A percentile compares a stretch with the other conserved stretches of the same genome.
These are phyloP conservation scores for Lasioglossum calceatum DNA, from an alignment of 2,888 invertebrate species.

Conservation along the genomic window DNA sequence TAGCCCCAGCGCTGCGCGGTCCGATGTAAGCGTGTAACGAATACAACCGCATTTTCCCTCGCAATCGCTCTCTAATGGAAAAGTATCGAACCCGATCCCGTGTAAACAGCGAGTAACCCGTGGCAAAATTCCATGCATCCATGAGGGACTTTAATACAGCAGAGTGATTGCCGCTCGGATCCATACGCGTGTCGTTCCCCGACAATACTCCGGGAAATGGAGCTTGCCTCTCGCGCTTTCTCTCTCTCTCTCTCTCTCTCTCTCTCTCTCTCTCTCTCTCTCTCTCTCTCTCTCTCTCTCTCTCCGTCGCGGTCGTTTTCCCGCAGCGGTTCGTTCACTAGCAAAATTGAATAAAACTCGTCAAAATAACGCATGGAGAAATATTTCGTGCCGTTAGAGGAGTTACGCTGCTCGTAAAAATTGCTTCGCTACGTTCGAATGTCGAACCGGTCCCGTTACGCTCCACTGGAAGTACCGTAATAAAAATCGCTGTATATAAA, in stretches of 20 bases:
- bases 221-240: constrained; percentile 1
- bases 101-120: constrained; percentile 55
- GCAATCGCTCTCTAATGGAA: constrained; percentile 57
- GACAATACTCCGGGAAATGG: constrained; percentile 35
- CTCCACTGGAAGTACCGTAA: constrained; percentile 27
- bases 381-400: constrained; percentile 46
- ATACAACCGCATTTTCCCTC: constrained; percentile 41
- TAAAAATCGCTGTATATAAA: constrained; percentile 45
- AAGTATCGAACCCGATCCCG: constrained; percentile 61
- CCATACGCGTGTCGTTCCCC: constrained; percentile 24
- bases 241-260: constrained; percentile 5
- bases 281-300: constrained; percentile 9
- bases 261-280: neutral
- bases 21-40: constrained; percentile 59
- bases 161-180: constrained; percentile 53
- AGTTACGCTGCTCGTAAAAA: constrained; percentile 47
- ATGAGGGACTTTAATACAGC: constrained; percentile 65
- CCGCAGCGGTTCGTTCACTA: constrained; percentile 32
- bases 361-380: constrained; percentile 27
- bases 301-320: neutral
- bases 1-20: constrained; percentile 24
- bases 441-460: neutral
- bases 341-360: constrained; percentile 65
- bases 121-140: constrained; percentile 68
- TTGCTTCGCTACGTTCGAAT: constrained; percentile 21